A percentile compares a stretch with the other conserved stretches of the same genome.
Conservation (phyloP, 2,113 vertebrate genomes). For the Eleginops maclovinus region DNA sequence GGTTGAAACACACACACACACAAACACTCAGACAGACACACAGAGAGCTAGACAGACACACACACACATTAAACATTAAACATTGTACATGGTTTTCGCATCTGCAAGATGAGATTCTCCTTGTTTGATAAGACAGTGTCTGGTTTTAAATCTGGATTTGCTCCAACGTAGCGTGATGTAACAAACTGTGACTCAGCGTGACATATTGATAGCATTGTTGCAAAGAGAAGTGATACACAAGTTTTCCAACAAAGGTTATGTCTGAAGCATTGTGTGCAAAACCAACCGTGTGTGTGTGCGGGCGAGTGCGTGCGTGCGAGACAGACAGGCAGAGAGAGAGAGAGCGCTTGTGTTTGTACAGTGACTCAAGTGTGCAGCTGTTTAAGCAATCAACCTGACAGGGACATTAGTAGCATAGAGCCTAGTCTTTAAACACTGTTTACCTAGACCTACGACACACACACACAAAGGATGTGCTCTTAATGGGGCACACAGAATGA, state of each 20-base stretch:
- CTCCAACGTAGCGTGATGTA: neutral
- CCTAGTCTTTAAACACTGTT: neutral
- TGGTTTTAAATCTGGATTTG: neutral
- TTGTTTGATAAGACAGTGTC: conserved; percentile 14
- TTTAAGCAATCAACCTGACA: conserved; percentile 51
- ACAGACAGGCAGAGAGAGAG: no score
- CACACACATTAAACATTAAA: no score
- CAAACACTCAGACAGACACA: neutral
- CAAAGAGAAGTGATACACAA: neutral
- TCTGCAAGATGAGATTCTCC: conserved; percentile 2
- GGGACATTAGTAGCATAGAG: conserved; percentile 25
- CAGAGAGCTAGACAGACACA: neutral
- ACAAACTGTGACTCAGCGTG: no score
- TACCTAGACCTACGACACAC: neutral
- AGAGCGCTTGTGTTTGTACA: neutral
- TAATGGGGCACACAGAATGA: neutral
- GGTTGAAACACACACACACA: neutral
- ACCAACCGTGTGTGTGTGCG: neutral
- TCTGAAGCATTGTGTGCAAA: conserved; percentile 14
- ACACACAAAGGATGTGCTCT: conserved; percentile 3
- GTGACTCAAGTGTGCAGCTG: conserved; percentile 51
- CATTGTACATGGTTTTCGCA: conserved; percentile 6
- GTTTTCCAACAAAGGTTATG: neutral
- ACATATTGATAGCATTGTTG: neutral
- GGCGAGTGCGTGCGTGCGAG: neutral